Evolutionary conservation across 2,113 vertebrate genomes (phyloP).

Genomic region (Catagonus wagneri): DNA sequence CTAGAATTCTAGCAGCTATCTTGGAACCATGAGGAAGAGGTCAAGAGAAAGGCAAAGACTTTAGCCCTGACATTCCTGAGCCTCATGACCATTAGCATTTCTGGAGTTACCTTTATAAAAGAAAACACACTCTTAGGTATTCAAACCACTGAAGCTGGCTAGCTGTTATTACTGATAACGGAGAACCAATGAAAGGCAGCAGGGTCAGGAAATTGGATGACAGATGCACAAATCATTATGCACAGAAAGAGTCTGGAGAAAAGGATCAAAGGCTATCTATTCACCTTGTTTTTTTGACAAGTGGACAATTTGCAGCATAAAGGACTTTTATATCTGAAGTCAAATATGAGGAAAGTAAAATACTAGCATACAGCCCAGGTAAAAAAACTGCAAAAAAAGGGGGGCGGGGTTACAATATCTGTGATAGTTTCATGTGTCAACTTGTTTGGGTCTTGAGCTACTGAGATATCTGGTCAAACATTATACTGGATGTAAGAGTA

Average conservation of each 20-base stretch:
- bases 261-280: background rate
- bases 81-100: background rate
- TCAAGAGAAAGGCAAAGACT: background rate
- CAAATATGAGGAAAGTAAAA: background rate
- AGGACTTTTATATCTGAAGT: background rate
- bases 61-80: background rate
- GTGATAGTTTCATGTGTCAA: background rate
- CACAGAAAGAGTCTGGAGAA: background rate
- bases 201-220: slow-evolving; percentile 2
- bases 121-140: background rate
- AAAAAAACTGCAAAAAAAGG: slow-evolving; percentile 15
- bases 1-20: background rate
- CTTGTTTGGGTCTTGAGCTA: background rate
- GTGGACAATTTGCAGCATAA: background rate
- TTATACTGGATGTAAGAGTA: background rate
- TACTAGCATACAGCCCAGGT: background rate
- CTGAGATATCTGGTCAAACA: background rate
- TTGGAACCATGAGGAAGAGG: background rate
- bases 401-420: background rate
- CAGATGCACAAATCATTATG: background rate
- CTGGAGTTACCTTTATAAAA: background rate
- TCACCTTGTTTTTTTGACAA: background rate
- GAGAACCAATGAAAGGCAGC: background rate
- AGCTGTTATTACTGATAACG: background rate
- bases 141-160: background rate